Base-by-base conservation (phyloP, 2,888 invertebrate species). In the Drosophila conformis region DNA sequence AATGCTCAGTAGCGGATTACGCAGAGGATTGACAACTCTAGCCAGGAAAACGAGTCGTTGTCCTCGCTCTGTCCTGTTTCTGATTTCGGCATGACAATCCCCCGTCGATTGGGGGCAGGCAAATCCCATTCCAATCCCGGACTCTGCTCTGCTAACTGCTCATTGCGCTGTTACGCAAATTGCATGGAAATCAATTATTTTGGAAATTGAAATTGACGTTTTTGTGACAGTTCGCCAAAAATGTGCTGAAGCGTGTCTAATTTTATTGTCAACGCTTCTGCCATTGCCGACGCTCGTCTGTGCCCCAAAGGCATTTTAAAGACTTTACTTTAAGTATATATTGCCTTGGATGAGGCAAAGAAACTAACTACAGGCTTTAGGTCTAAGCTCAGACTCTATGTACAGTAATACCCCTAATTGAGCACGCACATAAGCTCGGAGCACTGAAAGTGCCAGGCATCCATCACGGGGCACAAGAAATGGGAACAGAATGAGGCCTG, bases 171-270 rank as follows among this genome's bases (percentile, higher is more conserved):
- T 84, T 80, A 87, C 79, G 79, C 76, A 87, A 87, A 90, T 88
- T 88, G 82, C 81, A 79, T 83, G 83, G 77, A 87, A 91, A 90
- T 91, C 91, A 91, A 91, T 91, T 91, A 91, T 90, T 85, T 81
- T 83, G 61, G 64, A 89, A 86, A 91, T 90, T 88, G 85, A 90
- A 91, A 91, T 91, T 89, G 91, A 91, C 90, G 78, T 83, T 78
- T 87, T 81, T 87, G 76, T 82, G 89, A 87, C 87, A 87, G 76
- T 74, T 83, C 70, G 74, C 83, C 83, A 76, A 80, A 89, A 89
- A 88, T 85, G 86, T 86, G 88, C 65, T 88, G 82, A 83, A 82
- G 83, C 77, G 73, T 85, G 83, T 89, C 78, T 89, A 87, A 87
- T 84, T 82, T 84, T 74, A 87, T 89, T 86, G 81, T 83, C 81